A percentile compares a stretch with the other conserved stretches of the same genome.
Conservation (phyloP, 30 jellyfish, hydroid and myxozoan genomes). For the Aurelia coerulea region DNA sequence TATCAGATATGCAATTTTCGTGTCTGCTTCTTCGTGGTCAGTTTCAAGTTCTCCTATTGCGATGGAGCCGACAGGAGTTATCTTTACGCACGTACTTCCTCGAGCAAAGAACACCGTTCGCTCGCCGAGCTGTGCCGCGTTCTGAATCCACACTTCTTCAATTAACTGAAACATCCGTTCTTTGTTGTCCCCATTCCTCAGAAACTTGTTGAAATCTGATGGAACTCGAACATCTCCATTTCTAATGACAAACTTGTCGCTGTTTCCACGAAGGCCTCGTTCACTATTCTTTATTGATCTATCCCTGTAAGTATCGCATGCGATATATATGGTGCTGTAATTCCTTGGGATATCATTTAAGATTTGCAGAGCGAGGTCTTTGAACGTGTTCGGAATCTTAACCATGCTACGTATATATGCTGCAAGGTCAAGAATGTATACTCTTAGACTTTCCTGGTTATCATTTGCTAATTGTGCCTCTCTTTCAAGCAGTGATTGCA, state of each 20-base stretch:
- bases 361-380: slow-evolving; percentile 44
- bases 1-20: slow-evolving; percentile 37
- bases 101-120: slow-evolving; percentile 32
- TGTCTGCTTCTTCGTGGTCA: slow-evolving; percentile 58
- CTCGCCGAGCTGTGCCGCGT: slow-evolving; percentile 19
- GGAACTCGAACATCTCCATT: slow-evolving; percentile 42
- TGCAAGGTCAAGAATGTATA: slow-evolving; percentile 31
- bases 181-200: slow-evolving; percentile 46
- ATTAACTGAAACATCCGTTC: slow-evolving; percentile 11
- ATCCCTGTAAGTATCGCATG: slow-evolving; percentile 44
- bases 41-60: slow-evolving; percentile 18
- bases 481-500: slow-evolving; percentile 26
- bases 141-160: slow-evolving; percentile 37
- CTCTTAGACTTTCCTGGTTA: slow-evolving; percentile 27
- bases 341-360: slow-evolving; percentile 32
- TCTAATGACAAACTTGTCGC: slow-evolving; percentile 43
- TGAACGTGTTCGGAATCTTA: slow-evolving; percentile 34
- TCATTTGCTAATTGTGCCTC: slow-evolving; percentile 42
- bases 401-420: slow-evolving; percentile 46
- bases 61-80: slow-evolving; percentile 27
- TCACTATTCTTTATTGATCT: slow-evolving; percentile 38
- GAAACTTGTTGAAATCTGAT: slow-evolving; percentile 37
- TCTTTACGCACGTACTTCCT: slow-evolving; percentile 44
- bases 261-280: slow-evolving; percentile 45
- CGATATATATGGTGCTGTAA: slow-evolving; percentile 28